Conservation (phyloP, 2,797 vertebrate genomes). For the Pseudochromis fuscus region DNA sequence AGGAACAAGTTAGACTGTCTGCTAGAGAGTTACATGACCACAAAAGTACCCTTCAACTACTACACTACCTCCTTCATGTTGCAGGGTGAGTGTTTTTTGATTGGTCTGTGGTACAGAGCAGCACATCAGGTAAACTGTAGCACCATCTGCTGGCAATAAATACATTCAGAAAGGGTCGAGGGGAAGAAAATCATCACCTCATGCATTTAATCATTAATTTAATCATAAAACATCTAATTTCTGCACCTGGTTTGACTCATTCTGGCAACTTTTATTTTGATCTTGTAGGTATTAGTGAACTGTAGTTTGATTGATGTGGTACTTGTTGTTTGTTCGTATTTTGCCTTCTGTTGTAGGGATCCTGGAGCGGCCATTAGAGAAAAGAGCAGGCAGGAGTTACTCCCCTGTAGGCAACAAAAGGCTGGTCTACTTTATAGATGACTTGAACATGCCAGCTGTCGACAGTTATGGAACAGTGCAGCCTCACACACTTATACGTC, state of each 20-base stretch:
- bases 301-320: not conserved
- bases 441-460: conserved; percentile 87
- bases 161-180: not conserved
- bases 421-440: conserved; percentile 87
- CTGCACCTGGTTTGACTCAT: not conserved
- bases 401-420: conserved; percentile 86
- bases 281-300: not conserved
- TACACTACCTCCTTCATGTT: conserved; percentile 85
- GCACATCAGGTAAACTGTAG: conserved; percentile 56
- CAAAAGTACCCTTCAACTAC: conserved; percentile 87
- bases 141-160: conserved; percentile 79
- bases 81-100: conserved; percentile 82
- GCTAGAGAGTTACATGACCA: conserved; percentile 81
- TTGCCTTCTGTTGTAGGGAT: conserved; percentile 75
- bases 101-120: conserved; percentile 6
- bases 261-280: not conserved
- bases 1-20: conserved; percentile 80
- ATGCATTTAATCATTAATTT: not conserved
- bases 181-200: not conserved
- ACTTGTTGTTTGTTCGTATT: not conserved
- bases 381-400: conserved; percentile 85
- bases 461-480: conserved; percentile 84
- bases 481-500: conserved; percentile 82
- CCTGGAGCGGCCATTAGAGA: conserved; percentile 87
- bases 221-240: not conserved